A percentile compares a stretch with the other conserved stretches of the same genome.
Evolutionary conservation across 2,797 vertebrate genomes (phyloP).

Genomic region (Silurus aristotelis): DNA sequence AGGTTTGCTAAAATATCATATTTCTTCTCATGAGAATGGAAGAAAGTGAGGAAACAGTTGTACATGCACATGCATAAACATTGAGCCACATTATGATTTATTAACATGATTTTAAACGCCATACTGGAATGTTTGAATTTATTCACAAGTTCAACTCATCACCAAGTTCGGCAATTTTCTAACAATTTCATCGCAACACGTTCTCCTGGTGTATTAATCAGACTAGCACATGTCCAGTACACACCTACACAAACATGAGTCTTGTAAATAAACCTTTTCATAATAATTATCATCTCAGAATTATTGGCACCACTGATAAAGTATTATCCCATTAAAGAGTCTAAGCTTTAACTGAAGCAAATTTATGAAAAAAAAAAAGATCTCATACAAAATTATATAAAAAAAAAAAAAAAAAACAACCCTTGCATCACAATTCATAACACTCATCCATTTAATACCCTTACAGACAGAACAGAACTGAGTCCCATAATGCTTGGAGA

Average conservation of each 20-base stretch:
- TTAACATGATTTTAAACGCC: not conserved
- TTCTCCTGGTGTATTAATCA: not conserved
- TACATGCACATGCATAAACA: not conserved
- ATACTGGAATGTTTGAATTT: not conserved
- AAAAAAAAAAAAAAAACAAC: no score
- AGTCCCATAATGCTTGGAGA: not conserved
- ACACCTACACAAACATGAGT: not conserved
- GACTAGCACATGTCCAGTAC: not conserved
- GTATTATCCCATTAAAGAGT: not conserved
- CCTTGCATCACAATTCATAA: not conserved
- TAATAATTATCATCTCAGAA: not conserved
- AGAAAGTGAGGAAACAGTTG: not conserved
- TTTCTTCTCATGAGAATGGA: not conserved
- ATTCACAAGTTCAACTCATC: not conserved
- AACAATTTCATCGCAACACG: not conserved
- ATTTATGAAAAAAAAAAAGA: not conserved
- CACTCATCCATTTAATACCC: not conserved
- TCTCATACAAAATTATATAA: no score
- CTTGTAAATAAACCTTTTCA: not conserved
- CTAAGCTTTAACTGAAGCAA: not conserved
- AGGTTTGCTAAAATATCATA: not conserved
- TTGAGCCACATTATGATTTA: not conserved
- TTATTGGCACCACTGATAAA: not conserved
- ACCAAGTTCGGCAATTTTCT: not conserved
- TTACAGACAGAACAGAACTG: not conserved